phyloP scores from a whole-genome alignment of 2,113 vertebrate genomes.

The Syrrhaptes paradoxus region DNA sequence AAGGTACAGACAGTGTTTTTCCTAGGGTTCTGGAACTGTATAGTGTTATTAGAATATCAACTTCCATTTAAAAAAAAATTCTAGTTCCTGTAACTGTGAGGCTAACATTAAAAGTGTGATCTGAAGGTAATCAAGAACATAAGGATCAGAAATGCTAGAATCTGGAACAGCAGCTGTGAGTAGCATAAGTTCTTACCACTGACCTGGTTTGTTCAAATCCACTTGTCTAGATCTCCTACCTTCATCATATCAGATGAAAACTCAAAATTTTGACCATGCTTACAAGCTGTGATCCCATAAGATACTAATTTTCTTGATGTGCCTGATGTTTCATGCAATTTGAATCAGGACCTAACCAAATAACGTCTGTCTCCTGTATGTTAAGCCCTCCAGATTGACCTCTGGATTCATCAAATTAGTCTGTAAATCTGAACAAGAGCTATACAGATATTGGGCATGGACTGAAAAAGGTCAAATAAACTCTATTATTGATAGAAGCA shows the following conservation, averaged over 20 bases:
- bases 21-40: background rate
- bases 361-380: background rate
- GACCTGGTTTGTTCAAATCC: background rate
- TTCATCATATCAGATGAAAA: background rate
- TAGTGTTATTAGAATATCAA: background rate
- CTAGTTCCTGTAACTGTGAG: background rate
- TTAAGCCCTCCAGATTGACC: background rate
- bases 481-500: background rate
- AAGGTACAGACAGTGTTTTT: background rate
- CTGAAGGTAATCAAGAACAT: background rate
- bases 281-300: background rate
- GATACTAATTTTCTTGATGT: background rate
- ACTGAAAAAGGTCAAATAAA: background rate
- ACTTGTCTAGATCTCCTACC: background rate
- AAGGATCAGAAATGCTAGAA: background rate
- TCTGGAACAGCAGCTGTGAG: background rate
- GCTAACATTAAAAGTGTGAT: background rate
- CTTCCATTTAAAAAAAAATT: background rate
- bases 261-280: background rate
- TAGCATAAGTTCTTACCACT: background rate
- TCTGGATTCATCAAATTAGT: background rate
- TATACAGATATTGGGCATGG: background rate
- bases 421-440: background rate
- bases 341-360: background rate
- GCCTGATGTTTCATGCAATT: background rate